Conservation (phyloP, 2,113 vertebrate species). For the Tetraodon nigroviridis region DNA sequence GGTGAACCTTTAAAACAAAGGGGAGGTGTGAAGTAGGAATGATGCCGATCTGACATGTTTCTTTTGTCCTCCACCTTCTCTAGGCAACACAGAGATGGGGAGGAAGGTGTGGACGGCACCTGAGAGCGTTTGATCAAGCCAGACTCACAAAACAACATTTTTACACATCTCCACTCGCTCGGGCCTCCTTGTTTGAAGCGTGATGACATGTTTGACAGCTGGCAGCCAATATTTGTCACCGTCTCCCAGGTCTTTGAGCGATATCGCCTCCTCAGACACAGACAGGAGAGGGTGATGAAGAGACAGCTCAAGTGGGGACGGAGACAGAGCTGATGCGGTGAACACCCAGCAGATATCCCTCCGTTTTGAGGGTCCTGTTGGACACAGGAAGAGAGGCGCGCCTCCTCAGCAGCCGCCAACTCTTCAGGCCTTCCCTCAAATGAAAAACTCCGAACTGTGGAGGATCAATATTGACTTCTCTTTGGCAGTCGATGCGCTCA, state of each 20-base stretch:
- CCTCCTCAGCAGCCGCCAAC: not conserved
- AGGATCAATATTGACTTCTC: not conserved
- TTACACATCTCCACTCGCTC: conserved; percentile 17
- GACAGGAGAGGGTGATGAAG: not conserved
- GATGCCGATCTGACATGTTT: conserved; percentile 1
- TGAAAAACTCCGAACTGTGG: not conserved
- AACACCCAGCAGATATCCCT: not conserved
- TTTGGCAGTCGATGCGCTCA: not conserved
- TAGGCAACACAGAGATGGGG: conserved; percentile 1
- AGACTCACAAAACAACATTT: conserved; percentile 9
- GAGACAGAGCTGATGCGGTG: not conserved
- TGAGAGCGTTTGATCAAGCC: conserved; percentile 11
- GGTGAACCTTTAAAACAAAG: not conserved
- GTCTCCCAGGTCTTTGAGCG: conserved; percentile 15
- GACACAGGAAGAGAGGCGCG: too few species aligned
- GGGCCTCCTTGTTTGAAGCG: conserved; percentile 8
- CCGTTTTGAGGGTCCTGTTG: not conserved
- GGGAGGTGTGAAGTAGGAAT: conserved; percentile 9
- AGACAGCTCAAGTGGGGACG: not conserved
- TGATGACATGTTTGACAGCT: conserved; percentile 17
- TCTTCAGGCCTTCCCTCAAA: not conserved
- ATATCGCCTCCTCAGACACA: not conserved
- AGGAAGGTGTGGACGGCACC: conserved; percentile 13
- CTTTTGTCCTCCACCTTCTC: conserved; percentile 3
- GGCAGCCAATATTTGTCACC: conserved; percentile 48